Evolutionary conservation across 2,113 vertebrate genomes (phyloP).

Genomic region (Piprites chloris): DNA sequence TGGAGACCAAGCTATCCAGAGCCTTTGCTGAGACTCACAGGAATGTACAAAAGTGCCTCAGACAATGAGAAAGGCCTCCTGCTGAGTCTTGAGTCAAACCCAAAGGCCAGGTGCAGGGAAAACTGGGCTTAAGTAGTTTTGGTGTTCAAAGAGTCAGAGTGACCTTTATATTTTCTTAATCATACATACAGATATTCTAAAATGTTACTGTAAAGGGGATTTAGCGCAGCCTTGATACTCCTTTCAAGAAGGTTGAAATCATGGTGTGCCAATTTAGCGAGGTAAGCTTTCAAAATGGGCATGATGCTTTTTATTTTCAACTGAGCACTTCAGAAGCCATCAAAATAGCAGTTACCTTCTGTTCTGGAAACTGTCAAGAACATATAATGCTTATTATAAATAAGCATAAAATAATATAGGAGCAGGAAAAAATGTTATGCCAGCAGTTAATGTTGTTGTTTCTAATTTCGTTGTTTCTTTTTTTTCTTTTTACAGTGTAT

Average conservation of each 20-base stretch:
- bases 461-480: neutral
- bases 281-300: neutral
- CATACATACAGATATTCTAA: neutral
- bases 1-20: neutral
- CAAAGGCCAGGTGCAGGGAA: neutral
- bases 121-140: neutral
- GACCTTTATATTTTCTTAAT: neutral
- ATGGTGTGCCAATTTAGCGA: neutral
- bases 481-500: slow-evolving; percentile 74
- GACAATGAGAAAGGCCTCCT: neutral
- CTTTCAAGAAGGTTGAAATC: neutral
- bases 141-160: neutral
- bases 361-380: neutral
- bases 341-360: slow-evolving; percentile 16
- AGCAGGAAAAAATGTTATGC: neutral
- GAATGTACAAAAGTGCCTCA: neutral
- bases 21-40: neutral
- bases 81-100: neutral
- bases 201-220: neutral
- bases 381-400: too few relatives aligned
- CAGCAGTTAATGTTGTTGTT: neutral
- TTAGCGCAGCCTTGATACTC: neutral
- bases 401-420: neutral
- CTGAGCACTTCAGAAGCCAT: slow-evolving; percentile 19
- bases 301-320: neutral